A percentile compares a stretch with the other conserved stretches of the same genome.
These are phyloP conservation scores for Scomber colias DNA, from an alignment of 2,113 vertebrate genomes.

Conservation along the genomic window DNA sequence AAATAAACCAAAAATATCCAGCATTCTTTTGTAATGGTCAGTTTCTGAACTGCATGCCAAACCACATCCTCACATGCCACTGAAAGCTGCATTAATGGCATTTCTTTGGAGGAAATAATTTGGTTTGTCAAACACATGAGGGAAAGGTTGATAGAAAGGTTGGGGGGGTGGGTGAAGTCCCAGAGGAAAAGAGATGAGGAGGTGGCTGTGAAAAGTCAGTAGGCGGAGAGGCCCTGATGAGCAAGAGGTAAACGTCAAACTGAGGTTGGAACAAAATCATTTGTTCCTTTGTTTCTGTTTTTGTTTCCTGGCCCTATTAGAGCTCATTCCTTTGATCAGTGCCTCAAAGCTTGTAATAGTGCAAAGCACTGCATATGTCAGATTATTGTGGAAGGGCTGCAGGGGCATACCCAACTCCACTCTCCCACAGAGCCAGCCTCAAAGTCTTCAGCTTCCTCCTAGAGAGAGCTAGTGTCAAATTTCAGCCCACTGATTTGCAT, in stretches of 20 bases:
- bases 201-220: slow-evolving; percentile 35
- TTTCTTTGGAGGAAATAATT: slow-evolving; percentile 3
- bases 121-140: slow-evolving; percentile 19
- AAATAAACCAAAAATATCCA: background rate
- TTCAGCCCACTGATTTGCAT: slow-evolving; percentile 57
- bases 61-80: background rate
- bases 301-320: slow-evolving; percentile 65
- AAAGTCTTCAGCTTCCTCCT: slow-evolving; percentile 45
- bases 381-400: slow-evolving; percentile 69
- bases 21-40: background rate
- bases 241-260: slow-evolving; percentile 64
- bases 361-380: slow-evolving; percentile 70
- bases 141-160: background rate
- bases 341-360: slow-evolving; percentile 70
- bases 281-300: slow-evolving; percentile 70
- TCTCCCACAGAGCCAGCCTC: slow-evolving; percentile 63
- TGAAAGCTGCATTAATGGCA: background rate
- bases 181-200: slow-evolving; percentile 15
- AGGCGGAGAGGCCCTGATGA: slow-evolving; percentile 52
- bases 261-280: slow-evolving; percentile 60
- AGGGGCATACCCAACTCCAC: slow-evolving; percentile 52
- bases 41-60: background rate
- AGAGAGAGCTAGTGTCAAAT: slow-evolving; percentile 51
- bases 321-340: slow-evolving; percentile 69
- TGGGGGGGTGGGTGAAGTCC: background rate